Evolutionary conservation across 2,113 vertebrate genomes (phyloP), one percentile per base, ranked within the genome.

Genomic region (Sinosuthora webbiana): DNA sequence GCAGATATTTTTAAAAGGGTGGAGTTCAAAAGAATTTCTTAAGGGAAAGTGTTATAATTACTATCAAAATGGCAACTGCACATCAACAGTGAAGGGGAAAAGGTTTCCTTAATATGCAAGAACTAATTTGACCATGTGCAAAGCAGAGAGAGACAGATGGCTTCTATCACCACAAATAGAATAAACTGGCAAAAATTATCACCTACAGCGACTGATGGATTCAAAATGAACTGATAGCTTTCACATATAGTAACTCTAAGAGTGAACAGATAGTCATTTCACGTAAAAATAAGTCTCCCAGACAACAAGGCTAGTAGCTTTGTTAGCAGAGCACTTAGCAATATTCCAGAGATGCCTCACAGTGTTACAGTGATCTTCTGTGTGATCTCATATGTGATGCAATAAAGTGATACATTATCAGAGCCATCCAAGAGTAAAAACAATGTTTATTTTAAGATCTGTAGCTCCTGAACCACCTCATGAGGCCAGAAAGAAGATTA

Each of bases 161-260:
- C 82, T 94, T 86, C 85, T 86, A 71, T 94, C 93, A 92, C 56
- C 82, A 90, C n/a, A 90, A 95, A 95, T 53, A 60, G 71, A 94
- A 95, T 41, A 90, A 77, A 90, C 42, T 83, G 67, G 71, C 55
- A 92, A 93, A 95, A 92, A 93, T 77, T 95, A 77, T 86, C 85
- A 59, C 63, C 71, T 77, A 56, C 14, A 42, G 59, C 74, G 71
- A 74, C 55, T 74, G 75, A 76, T 49, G 83, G 78, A 62, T 59
- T 53, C 50, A 50, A 83, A 95, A n/a, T 73, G 7, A 95, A 59
- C 63, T 12, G 25, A 73, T 80, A 42, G 49, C 2, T 92, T 69
- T 76, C 78, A 65, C 49, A 64, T 28, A 64, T 12, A 76, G 65
- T 52, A 86, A 37, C 57, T 70, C 57, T 33, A 84, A 63, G 50